Evolutionary conservation across 2,888 invertebrate genomes (phyloP), one percentile per base, ranked within the genome.

Genomic region (Aelia acuminata): DNA sequence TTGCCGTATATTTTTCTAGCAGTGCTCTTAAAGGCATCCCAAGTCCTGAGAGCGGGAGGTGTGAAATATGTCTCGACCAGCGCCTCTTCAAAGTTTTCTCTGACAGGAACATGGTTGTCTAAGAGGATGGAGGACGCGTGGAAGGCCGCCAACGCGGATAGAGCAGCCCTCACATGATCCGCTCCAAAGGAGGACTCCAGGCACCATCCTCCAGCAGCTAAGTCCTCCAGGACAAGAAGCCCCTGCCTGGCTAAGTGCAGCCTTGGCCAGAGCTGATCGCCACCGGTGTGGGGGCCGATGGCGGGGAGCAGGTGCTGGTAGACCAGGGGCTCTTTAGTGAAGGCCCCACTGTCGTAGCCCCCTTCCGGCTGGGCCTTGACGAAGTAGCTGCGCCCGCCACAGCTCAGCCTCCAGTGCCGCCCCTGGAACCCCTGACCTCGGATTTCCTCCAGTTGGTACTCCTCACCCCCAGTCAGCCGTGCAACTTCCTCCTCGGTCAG

Each of bases 201-300:
- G 10, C n/a, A 7, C 89, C 89, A 89, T 8, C 88, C 89, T 7
- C 15, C 57, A 5, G 22, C n/a, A 4, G 70, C 31, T 85, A 89
- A 26, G 48, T 89, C 88, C 47, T 89, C 84, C 47, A 89, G 49
- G 43, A 89, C 88, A 80, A 89, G 84, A 39, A 84, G 63, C 4
- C 88, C 89, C 80, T 85, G 84, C 47, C 84, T 43, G 26, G 84
- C 53, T 18, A 85, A 15, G 70, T 35, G 26, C 18, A 43, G 49
- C n/a, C 70, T 18, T 1, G 89, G 88, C 89, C 89, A 89, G 22
- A 89, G 84, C 39, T 84, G 57, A 10, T 3, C 8, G 2, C n/a
- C 80, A 1, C 43, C 43, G 11, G n/a, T 80, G n/a, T 80, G 80
- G 13, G 3, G n/a, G 0, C 15, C 43, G n/a, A 80, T 1, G 22